phyloP scores from a whole-genome alignment of 1,140 invertebrate species.

The Gryllus bimaculatus region DNA sequence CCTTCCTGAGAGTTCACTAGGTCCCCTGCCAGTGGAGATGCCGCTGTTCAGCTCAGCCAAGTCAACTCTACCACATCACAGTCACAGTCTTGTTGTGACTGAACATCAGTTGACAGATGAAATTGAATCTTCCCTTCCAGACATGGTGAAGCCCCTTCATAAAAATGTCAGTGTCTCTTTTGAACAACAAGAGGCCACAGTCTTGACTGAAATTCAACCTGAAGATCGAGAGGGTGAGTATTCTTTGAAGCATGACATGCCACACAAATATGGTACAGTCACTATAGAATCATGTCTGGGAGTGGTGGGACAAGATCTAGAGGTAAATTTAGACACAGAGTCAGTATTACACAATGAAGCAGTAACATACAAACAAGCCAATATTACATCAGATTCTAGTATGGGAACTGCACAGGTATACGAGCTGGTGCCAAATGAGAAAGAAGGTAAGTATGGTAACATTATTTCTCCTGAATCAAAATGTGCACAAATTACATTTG shows the following conservation, averaged over 20 bases:
- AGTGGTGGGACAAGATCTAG: constrained; percentile 17
- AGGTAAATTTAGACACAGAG: constrained; percentile 11
- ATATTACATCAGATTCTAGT: not conserved
- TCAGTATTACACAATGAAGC: not conserved
- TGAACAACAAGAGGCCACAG: constrained; percentile 27
- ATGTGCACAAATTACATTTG: constrained; percentile 17
- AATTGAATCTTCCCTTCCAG: constrained; percentile 37
- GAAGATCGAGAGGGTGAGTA: constrained; percentile 45
- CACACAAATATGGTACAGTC: constrained; percentile 15
- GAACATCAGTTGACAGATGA: constrained; percentile 38
- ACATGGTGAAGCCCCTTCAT: constrained; percentile 31
- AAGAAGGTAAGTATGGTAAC: constrained; percentile 20
- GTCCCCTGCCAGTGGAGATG: constrained; percentile 31
- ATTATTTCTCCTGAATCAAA: constrained; percentile 14
- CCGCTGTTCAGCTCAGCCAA: constrained; percentile 31
- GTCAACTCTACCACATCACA: constrained; percentile 33
- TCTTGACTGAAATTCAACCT: constrained; percentile 35
- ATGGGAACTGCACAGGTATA: constrained; percentile 12
- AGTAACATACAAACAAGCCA: constrained; percentile 17
- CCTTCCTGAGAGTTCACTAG: constrained; percentile 29
- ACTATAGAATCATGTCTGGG: constrained; percentile 14
- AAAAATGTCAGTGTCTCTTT: constrained; percentile 25
- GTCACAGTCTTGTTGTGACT: constrained; percentile 42
- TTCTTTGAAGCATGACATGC: constrained; percentile 19
- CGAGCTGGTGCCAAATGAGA: constrained; percentile 17